Evolutionary conservation across 2,888 invertebrate genomes (phyloP).

Genomic region (Ganaspis brasiliensis): DNA sequence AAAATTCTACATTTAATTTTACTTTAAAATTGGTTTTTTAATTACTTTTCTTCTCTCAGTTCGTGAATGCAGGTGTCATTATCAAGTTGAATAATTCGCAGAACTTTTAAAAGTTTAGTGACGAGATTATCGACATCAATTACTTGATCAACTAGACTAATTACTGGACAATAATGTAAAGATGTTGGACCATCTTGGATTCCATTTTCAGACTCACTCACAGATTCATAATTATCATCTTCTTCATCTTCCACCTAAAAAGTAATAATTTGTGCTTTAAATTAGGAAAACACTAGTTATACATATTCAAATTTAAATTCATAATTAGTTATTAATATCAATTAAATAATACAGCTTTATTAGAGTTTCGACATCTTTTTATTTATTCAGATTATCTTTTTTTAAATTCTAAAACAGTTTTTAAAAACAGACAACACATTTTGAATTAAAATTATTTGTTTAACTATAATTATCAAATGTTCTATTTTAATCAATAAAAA

Average conservation of each 20-base stretch:
- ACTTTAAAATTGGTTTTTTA: neutral
- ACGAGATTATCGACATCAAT: constrained; percentile 89
- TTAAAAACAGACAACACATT: too few species aligned
- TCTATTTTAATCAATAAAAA: too few species aligned
- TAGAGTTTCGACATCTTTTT: too few species aligned
- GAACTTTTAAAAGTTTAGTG: constrained; percentile 87
- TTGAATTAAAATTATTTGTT: too few species aligned
- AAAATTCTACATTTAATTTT: neutral
- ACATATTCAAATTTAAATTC: too few species aligned
- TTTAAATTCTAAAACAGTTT: too few species aligned
- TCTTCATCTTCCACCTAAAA: constrained; percentile 77
- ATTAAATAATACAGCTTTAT: too few species aligned
- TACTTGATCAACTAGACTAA: constrained; percentile 87
- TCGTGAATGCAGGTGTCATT: constrained; percentile 86
- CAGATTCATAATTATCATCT: constrained; percentile 76
- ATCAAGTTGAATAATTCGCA: constrained; percentile 88
- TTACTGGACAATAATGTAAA: constrained; percentile 82
- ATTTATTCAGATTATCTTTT: too few species aligned
- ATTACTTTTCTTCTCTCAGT: constrained; percentile 85
- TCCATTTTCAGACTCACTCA: constrained; percentile 81
- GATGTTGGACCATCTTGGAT: constrained; percentile 78
- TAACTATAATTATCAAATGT: too few species aligned
- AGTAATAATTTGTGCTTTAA: too few species aligned
- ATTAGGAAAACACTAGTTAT: constrained; percentile 25
- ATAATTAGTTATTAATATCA: too few species aligned